Base-by-base conservation (phyloP, 2,888 invertebrate genomes). In the Heliconius hortense region DNA sequence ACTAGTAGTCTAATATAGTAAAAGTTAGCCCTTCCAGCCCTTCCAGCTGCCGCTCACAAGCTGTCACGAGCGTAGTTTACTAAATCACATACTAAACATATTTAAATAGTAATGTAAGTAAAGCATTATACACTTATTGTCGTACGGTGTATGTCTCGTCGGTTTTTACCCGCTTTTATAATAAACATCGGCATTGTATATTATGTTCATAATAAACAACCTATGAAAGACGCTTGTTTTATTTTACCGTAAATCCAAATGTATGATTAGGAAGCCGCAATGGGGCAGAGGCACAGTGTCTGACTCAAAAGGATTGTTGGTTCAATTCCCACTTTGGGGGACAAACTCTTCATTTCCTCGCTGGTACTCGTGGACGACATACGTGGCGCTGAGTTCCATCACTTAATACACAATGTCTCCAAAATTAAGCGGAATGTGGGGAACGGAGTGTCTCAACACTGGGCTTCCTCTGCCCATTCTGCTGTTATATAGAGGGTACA, bases 191-290 rank as follows among this genome's bases (percentile, higher is more conserved):
- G 88, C 92, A 89, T 89, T 93, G 92, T 93, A 93, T 93, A 93
- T 92, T 93, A 92, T 91, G 93, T 93, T 93, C 89, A 92, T 92
- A 93, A 90, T 93, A 93, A 93, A 93, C 86, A 86, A 90, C 86
- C 84, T 91, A 90, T 80, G 77, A 78, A 78, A 76, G 73, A 56
- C 18, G 56, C 1, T 62, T 62, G 63, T 82, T 82, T 82, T 76
- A 79, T 78, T 81, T 74, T 24, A 24, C 18, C 24, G 62, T 21
- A 21, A 11, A 11, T 7, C 53, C n/a, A 18, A 18, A 39, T 24
- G 1, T 26, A 7, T 24, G 13, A 39, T 13, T 43, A 31, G 31
- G 31, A 8, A 31, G 31, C 31, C 31, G 35, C 10, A 10, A 10
- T 35, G 10, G 10, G 35, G 8, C 35, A 8, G 8, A 35, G 35